A percentile compares a stretch with the other conserved stretches of the same genome.
Conservation (phyloP, 2,113 vertebrate genomes). For the Odocoileus virginianus region DNA sequence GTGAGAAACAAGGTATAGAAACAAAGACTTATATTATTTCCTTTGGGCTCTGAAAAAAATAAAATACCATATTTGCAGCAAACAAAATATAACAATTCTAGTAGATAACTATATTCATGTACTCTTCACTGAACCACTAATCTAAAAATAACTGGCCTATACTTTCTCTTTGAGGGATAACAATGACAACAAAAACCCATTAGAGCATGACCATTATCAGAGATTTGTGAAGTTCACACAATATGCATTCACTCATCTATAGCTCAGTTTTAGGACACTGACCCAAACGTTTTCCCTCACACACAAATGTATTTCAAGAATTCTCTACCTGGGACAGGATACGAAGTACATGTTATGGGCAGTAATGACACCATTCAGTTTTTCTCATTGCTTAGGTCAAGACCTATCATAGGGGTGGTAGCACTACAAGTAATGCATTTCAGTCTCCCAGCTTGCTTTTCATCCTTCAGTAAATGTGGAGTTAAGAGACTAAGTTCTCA, state of each 20-base stretch:
- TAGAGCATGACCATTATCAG: not conserved
- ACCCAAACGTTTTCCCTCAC: not conserved
- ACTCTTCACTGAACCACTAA: not conserved
- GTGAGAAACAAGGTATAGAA: not conserved
- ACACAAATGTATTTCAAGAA: not conserved
- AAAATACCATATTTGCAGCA: not conserved
- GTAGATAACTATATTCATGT: not conserved
- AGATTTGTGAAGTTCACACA: not conserved
- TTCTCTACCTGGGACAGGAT: not conserved
- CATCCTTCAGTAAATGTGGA: not conserved
- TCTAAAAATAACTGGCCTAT: not conserved
- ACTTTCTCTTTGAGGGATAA: not conserved
- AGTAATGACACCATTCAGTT: not conserved
- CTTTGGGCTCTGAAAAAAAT: not conserved
- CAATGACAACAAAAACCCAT: not conserved
- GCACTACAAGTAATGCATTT: fast-evolving
- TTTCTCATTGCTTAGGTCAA: not conserved
- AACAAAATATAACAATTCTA: not conserved
- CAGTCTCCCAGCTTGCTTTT: not conserved
- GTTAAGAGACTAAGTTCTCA: not conserved
- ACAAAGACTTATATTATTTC: not conserved
- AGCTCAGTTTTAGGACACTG: not conserved
- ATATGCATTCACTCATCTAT: not conserved
- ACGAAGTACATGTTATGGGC: fast-evolving
- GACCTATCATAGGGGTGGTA: fast-evolving